phyloP scores from a whole-genome alignment of 2,113 vertebrate genomes.

The Girardinichthys multiradiatus region DNA sequence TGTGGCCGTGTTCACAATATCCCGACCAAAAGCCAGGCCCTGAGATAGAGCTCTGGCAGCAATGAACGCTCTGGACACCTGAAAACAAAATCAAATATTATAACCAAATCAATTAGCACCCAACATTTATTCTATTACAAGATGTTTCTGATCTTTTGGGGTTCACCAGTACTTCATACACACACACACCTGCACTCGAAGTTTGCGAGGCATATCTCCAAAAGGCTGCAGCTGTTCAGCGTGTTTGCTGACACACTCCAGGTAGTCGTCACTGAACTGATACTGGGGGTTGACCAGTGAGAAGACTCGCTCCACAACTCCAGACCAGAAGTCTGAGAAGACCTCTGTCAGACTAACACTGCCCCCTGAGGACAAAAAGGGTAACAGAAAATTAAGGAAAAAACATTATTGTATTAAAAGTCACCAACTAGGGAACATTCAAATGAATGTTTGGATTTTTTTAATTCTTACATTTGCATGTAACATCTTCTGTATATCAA shows the following conservation, averaged over 20 bases:
- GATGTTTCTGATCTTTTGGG: background rate
- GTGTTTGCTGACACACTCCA: slow-evolving; percentile 88
- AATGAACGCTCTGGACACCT: slow-evolving; percentile 86
- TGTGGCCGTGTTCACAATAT: slow-evolving; percentile 84
- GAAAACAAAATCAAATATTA: slow-evolving; percentile 15
- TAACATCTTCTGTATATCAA: background rate
- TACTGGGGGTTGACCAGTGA: slow-evolving; percentile 90
- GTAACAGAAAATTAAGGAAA: background rate
- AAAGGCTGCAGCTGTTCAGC: slow-evolving; percentile 86
- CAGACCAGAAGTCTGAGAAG: slow-evolving; percentile 89
- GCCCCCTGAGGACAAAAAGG: slow-evolving; percentile 66
- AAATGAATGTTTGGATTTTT: background rate
- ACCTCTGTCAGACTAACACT: slow-evolving; percentile 85
- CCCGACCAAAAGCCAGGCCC: slow-evolving; percentile 84
- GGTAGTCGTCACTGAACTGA: slow-evolving; percentile 86
- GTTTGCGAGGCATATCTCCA: slow-evolving; percentile 86
- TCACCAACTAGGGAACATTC: background rate
- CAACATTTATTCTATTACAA: background rate
- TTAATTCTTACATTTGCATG: background rate
- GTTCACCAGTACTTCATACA: background rate
- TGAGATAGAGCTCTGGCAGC: slow-evolving; percentile 85
- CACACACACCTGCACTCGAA: slow-evolving; percentile 83
- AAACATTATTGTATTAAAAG: background rate
- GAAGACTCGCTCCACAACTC: slow-evolving; percentile 87
- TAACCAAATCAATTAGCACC: background rate